Evolutionary conservation across 1,140 invertebrate species (phyloP).

Genomic region (Neotoxoptera formosana): DNA sequence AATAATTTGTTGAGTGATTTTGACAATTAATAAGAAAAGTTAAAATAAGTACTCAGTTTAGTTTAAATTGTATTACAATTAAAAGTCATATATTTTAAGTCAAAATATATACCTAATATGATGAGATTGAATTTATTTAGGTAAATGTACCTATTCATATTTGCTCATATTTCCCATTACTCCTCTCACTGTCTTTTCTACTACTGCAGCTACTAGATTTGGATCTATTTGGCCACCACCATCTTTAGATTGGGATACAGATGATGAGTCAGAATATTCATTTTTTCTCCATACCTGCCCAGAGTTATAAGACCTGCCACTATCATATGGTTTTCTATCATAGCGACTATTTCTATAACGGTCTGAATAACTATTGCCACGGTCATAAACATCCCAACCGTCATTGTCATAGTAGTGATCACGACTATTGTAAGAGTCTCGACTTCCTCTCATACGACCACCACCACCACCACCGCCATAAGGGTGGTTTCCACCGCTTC

Average conservation of each 20-base stretch:
- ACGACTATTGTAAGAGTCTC: conserved; percentile 46
- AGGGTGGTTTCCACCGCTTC: no score
- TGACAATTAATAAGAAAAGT: neutral
- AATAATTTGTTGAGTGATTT: neutral
- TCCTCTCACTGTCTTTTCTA: conserved; percentile 58
- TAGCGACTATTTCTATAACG: conserved; percentile 40
- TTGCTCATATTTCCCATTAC: conserved; percentile 59
- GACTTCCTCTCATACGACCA: conserved; percentile 49
- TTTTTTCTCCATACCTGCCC: conserved; percentile 45
- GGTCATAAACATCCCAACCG: conserved; percentile 51
- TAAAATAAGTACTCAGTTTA: conserved; percentile 25
- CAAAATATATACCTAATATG: neutral
- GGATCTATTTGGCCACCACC: conserved; percentile 53
- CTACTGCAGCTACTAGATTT: conserved; percentile 58
- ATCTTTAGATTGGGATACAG: conserved; percentile 44
- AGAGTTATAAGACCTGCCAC: conserved; percentile 25
- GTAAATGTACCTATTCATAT: conserved; percentile 22
- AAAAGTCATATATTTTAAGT: neutral
- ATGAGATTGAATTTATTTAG: neutral
- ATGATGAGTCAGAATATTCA: conserved; percentile 36
- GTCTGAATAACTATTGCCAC: conserved; percentile 36
- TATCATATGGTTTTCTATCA: conserved; percentile 46
- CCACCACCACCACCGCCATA: neutral
- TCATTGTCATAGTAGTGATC: conserved; percentile 44
- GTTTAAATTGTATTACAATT: neutral